phyloP scores from a whole-genome alignment of 2,113 vertebrate genomes.

The Otus sunia region DNA sequence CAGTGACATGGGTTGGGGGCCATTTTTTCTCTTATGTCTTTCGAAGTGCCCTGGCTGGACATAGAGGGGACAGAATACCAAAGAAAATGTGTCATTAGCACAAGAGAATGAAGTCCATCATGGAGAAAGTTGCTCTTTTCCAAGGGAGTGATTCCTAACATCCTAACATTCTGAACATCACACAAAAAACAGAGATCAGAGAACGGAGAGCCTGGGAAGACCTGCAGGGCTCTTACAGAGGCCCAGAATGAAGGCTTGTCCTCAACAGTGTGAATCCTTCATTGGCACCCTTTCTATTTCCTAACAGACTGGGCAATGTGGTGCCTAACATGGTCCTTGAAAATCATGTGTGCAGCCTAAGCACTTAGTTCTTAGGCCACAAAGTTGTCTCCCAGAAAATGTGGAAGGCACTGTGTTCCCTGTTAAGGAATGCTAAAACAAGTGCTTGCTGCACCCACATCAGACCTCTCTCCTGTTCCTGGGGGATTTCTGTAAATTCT shows the following conservation, averaged over 20 bases:
- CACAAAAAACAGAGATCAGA: neutral
- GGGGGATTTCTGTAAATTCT: neutral
- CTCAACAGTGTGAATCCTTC: neutral
- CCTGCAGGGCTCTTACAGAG: neutral
- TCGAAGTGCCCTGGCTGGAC: neutral
- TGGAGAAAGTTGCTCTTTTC: neutral
- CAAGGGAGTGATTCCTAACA: neutral
- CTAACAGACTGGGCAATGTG: neutral
- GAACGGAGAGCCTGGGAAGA: neutral
- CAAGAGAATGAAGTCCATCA: neutral
- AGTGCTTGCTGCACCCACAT: neutral
- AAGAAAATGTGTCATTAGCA: neutral
- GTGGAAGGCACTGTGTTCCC: neutral
- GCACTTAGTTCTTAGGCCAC: neutral
- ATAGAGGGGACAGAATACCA: neutral
- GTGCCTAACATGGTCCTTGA: neutral
- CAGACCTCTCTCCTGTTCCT: neutral
- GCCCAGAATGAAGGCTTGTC: neutral
- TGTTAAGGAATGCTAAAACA: neutral
- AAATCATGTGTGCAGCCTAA: neutral
- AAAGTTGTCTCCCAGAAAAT: neutral
- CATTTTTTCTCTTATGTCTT: neutral
- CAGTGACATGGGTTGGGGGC: neutral
- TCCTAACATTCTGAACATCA: neutral
- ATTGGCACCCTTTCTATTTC: neutral